Conservation (phyloP, 2,113 vertebrate species). For the Recurvirostra avosetta region DNA sequence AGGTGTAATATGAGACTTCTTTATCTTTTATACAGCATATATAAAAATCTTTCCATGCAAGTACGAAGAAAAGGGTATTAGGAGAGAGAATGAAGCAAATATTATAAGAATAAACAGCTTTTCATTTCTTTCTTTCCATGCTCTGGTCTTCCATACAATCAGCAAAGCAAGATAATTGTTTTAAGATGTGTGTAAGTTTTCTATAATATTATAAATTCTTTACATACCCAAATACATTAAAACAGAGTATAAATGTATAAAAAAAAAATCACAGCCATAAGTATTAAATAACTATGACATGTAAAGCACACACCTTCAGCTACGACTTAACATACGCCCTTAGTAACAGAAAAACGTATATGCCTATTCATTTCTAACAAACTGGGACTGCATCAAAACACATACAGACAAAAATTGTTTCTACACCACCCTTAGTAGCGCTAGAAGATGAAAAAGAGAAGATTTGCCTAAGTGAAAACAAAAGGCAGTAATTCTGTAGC, state of each 20-base stretch:
- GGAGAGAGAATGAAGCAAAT: not conserved
- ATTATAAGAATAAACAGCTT: not conserved
- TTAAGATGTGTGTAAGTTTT: not conserved
- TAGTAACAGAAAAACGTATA: not conserved
- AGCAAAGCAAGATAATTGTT: not conserved
- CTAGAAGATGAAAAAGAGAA: not conserved
- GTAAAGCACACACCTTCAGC: not conserved
- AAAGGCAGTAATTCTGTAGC: not conserved
- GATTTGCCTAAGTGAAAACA: not conserved
- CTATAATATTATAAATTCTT: not conserved
- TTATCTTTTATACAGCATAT: not conserved
- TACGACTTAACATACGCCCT: not conserved
- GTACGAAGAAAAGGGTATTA: not conserved
- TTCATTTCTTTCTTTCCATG: not conserved
- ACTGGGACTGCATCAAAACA: not conserved
- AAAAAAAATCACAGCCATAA: not conserved
- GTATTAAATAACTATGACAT: not conserved
- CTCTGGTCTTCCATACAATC: not conserved
- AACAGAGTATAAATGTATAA: not conserved
- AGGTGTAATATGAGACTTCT: not conserved
- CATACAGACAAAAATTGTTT: not conserved
- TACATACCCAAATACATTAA: not conserved
- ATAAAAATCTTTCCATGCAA: not conserved
- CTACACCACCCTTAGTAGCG: not conserved
- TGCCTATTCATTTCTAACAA: not conserved